Evolutionary conservation across 2,797 vertebrate genomes (phyloP).

Genomic region (Microctenopoma stevenorrisi): DNA sequence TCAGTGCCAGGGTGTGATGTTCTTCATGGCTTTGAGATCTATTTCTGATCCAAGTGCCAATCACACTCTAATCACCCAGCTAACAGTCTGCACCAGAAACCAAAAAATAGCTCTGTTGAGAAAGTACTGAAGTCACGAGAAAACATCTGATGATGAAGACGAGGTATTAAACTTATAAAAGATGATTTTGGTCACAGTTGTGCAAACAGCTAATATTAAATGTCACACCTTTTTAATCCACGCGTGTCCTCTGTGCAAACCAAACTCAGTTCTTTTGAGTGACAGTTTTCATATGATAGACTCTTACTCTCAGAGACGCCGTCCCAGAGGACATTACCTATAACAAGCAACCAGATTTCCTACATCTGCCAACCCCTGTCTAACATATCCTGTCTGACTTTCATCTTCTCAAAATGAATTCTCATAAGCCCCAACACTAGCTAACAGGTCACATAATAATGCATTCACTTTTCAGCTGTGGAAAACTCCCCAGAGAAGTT

Average conservation of each 20-base stretch:
- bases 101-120: slow-evolving; percentile 38
- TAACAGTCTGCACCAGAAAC: slow-evolving; percentile 51
- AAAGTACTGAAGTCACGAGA: slow-evolving; percentile 26
- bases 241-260: slow-evolving; percentile 35
- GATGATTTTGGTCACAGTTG: slow-evolving; percentile 5
- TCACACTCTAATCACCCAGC: slow-evolving; percentile 69
- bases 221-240: slow-evolving; percentile 12
- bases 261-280: slow-evolving; percentile 48
- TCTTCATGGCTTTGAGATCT: slow-evolving; percentile 72
- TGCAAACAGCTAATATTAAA: slow-evolving; percentile 24
- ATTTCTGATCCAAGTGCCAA: slow-evolving; percentile 76
- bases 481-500: slow-evolving; percentile 33
- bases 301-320: slow-evolving; percentile 38
- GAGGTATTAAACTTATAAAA: slow-evolving; percentile 40
- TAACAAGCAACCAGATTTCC: slow-evolving; percentile 65
- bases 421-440: slow-evolving; percentile 36
- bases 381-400: slow-evolving; percentile 66
- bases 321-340: slow-evolving; percentile 65
- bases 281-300: slow-evolving; percentile 55
- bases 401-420: slow-evolving; percentile 65
- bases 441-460: slow-evolving; percentile 50
- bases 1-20: slow-evolving; percentile 76
- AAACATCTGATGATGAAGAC: slow-evolving; percentile 23
- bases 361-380: slow-evolving; percentile 54
- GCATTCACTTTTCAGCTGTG: slow-evolving; percentile 46